Percentiles rank a stretch among this genome's conserved stretches.
Conservation (phyloP, 1,140 invertebrate species). For the Lepidurus apus region DNA sequence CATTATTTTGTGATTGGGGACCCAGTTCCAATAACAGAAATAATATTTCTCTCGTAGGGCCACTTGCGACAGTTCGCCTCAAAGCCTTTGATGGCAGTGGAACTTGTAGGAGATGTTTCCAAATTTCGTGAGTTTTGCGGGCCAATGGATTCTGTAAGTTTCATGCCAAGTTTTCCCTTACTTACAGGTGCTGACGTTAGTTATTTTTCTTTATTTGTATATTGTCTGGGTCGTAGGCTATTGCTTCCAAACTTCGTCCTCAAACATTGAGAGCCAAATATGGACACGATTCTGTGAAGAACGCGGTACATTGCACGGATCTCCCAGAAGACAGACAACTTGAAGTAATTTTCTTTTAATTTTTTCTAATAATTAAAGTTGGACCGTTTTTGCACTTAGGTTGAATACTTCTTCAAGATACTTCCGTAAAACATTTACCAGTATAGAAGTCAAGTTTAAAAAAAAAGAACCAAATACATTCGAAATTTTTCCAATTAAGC, state of each 20-base stretch:
- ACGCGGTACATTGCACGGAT: slow-evolving; percentile 90
- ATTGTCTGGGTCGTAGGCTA: slow-evolving; percentile 56
- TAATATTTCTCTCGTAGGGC: slow-evolving; percentile 49
- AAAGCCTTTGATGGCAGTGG: slow-evolving; percentile 78
- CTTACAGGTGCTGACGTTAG: neutral
- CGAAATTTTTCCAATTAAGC: too few species aligned
- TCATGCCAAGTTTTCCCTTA: slow-evolving; percentile 7
- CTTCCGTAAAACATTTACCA: neutral
- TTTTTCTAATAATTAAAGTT: neutral
- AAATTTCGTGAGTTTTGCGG: slow-evolving; percentile 81
- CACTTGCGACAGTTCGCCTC: slow-evolving; percentile 76
- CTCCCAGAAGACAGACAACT: slow-evolving; percentile 74
- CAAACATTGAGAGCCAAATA: slow-evolving; percentile 75
- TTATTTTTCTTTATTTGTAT: slow-evolving; percentile 25
- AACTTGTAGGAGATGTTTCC: slow-evolving; percentile 62
- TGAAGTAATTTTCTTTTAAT: slow-evolving; percentile 53
- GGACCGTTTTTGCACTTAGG: slow-evolving; percentile 13
- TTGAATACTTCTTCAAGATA: slow-evolving; percentile 32
- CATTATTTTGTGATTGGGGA: slow-evolving; percentile 23
- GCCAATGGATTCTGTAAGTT: slow-evolving; percentile 75
- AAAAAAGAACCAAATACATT: too few species aligned
- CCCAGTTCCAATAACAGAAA: slow-evolving; percentile 22
- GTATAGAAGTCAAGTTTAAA: neutral
- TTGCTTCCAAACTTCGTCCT: slow-evolving; percentile 74
- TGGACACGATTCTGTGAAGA: slow-evolving; percentile 74